phyloP scores from a whole-genome alignment of 2,888 invertebrate species.

The Galerucella nymphaeae region DNA sequence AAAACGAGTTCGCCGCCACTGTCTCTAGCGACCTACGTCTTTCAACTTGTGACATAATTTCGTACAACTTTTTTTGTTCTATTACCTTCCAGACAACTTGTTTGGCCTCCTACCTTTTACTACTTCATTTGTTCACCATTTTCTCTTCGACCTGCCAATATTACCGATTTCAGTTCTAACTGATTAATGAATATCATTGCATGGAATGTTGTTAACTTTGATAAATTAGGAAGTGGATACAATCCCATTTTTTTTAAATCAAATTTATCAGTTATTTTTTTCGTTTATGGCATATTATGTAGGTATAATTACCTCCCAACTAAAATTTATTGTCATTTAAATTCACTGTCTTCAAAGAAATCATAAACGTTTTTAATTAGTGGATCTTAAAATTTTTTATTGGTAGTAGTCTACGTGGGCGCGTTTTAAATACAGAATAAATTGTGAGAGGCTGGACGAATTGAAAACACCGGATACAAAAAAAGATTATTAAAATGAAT shows the following conservation, averaged over 20 bases:
- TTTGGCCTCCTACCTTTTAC: background rate
- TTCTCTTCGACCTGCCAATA: too few species aligned
- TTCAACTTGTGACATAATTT: constrained; percentile 5
- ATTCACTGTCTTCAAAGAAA: background rate
- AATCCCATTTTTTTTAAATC: background rate
- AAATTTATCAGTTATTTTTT: too few species aligned
- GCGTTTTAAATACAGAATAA: background rate
- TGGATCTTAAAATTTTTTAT: too few species aligned
- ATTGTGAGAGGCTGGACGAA: too few species aligned
- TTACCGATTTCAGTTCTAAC: background rate
- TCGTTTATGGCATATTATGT: too few species aligned
- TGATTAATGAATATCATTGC: constrained; percentile 7
- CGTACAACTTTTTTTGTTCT: background rate
- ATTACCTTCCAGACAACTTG: background rate
- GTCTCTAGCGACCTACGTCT: background rate
- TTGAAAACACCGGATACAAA: background rate
- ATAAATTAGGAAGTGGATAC: constrained; percentile 1
- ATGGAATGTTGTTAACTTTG: constrained; percentile 1
- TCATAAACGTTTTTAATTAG: background rate
- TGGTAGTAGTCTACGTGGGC: background rate
- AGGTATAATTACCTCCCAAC: too few species aligned
- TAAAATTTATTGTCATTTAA: background rate
- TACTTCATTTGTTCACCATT: constrained; percentile 9
- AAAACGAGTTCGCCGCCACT: background rate
- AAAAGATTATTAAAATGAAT: background rate